These are phyloP conservation scores for Acanthis flammea DNA, from an alignment of 2,797 vertebrate species.

Conservation along the genomic window DNA sequence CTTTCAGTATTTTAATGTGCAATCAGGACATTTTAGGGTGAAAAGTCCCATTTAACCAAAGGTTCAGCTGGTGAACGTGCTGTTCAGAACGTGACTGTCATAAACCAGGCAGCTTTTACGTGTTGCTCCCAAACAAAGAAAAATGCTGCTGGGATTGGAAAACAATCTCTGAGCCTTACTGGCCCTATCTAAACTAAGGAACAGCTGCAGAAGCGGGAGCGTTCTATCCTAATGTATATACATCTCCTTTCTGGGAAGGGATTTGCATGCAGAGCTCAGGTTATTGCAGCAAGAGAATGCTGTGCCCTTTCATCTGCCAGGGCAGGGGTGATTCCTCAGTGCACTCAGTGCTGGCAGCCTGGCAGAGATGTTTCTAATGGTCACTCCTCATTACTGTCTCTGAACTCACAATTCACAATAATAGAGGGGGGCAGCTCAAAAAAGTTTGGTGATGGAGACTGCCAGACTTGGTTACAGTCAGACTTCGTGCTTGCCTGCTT, in stretches of 20 bases:
- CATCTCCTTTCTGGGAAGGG: neutral
- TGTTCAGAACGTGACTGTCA: neutral
- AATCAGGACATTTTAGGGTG: neutral
- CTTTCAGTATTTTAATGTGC: neutral
- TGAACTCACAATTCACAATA: neutral
- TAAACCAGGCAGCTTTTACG: neutral
- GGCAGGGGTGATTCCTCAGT: neutral
- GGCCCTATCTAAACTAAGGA: neutral
- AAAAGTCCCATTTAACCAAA: neutral
- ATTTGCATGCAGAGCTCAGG: neutral
- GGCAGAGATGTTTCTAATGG: neutral
- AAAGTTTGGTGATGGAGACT: neutral
- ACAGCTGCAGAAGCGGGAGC: neutral
- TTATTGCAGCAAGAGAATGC: neutral
- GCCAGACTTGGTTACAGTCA: accelerated
- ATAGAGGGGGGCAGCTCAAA: neutral
- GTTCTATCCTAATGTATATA: neutral
- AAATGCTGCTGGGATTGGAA: constrained; percentile 25
- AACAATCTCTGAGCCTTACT: neutral
- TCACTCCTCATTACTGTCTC: neutral
- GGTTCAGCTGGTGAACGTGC: neutral
- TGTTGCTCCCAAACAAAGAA: constrained; percentile 57
- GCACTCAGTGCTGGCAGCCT: neutral
- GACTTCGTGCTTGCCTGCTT: neutral
- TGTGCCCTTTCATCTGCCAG: neutral